Evolutionary conservation across 1,140 invertebrate genomes (phyloP).

Genomic region (Globodera rostochiensis): DNA sequence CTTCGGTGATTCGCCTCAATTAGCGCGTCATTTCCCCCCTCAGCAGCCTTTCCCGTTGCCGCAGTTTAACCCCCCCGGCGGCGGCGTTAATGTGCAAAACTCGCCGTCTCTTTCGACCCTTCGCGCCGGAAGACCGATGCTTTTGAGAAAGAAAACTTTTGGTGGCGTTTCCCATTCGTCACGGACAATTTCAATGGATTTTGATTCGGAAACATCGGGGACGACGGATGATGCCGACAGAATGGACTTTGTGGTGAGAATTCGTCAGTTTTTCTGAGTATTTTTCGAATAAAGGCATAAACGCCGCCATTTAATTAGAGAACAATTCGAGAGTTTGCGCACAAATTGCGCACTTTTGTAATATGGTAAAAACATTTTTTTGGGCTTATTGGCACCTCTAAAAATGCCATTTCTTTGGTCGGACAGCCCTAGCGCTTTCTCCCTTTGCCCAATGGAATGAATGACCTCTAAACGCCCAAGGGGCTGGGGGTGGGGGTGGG

Average conservation of each 20-base stretch:
- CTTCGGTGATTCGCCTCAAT: slow-evolving; percentile 9
- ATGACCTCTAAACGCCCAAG: too few species aligned
- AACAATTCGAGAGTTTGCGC: too few species aligned
- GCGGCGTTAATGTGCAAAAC: not conserved
- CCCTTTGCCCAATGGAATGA: too few species aligned
- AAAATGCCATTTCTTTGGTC: too few species aligned
- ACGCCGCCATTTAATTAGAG: not conserved
- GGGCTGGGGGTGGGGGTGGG: too few species aligned
- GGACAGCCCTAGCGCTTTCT: too few species aligned
- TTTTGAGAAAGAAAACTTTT: not conserved
- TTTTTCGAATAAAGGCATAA: not conserved
- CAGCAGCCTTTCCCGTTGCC: too few species aligned
- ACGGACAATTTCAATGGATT: slow-evolving; percentile 10
- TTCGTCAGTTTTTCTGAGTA: too few species aligned
- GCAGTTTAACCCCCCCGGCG: not conserved
- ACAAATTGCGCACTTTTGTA: too few species aligned
- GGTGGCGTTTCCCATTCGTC: slow-evolving; percentile 5
- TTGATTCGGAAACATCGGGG: slow-evolving; percentile 4
- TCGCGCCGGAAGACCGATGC: not conserved
- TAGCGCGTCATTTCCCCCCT: not conserved
- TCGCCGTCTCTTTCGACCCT: not conserved
- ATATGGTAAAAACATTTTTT: too few species aligned
- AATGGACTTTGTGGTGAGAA: not conserved
- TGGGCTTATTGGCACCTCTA: too few species aligned
- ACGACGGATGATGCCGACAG: not conserved